A percentile compares a stretch with the other conserved stretches of the same genome.
Evolutionary conservation across 2,113 vertebrate species (phyloP).

Genomic region (Rhinichthys klamathensis): DNA sequence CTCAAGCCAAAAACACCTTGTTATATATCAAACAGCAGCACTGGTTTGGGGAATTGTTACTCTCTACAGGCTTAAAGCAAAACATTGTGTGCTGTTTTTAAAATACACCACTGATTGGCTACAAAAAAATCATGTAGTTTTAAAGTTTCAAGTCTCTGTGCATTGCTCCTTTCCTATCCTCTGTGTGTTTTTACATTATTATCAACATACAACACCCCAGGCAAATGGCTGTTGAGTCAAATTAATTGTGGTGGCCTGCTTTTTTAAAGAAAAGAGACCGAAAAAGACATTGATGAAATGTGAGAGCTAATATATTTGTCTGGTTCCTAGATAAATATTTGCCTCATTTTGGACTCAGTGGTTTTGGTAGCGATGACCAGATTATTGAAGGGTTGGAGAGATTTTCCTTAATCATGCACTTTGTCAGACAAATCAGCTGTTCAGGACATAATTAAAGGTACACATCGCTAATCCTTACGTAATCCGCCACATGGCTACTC

Average conservation of each 20-base stretch:
- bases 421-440: slow-evolving; percentile 25
- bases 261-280: not conserved
- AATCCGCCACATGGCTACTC: not conserved
- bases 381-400: not conserved
- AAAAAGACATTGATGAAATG: slow-evolving; percentile 10
- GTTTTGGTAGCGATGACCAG: not conserved
- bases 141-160: slow-evolving; percentile 68
- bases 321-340: slow-evolving; percentile 33
- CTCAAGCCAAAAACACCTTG: slow-evolving; percentile 11
- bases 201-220: slow-evolving; percentile 40
- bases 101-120: slow-evolving; percentile 29
- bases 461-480: slow-evolving; percentile 13
- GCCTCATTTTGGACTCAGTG: slow-evolving; percentile 27
- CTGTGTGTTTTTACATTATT: slow-evolving; percentile 64
- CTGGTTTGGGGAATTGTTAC: not conserved
- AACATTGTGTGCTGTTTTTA: slow-evolving; percentile 36
- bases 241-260: slow-evolving; percentile 45
- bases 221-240: slow-evolving; percentile 57
- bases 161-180: slow-evolving; percentile 69
- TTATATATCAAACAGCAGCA: slow-evolving; percentile 23
- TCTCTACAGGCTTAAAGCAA: not conserved
- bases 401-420: slow-evolving; percentile 11
- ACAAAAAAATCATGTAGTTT: slow-evolving; percentile 38
- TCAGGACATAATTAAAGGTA: slow-evolving; percentile 8
- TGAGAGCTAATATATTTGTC: not conserved